Evolutionary conservation across 2,113 vertebrate species (phyloP).

Genomic region (Stercorarius parasiticus): DNA sequence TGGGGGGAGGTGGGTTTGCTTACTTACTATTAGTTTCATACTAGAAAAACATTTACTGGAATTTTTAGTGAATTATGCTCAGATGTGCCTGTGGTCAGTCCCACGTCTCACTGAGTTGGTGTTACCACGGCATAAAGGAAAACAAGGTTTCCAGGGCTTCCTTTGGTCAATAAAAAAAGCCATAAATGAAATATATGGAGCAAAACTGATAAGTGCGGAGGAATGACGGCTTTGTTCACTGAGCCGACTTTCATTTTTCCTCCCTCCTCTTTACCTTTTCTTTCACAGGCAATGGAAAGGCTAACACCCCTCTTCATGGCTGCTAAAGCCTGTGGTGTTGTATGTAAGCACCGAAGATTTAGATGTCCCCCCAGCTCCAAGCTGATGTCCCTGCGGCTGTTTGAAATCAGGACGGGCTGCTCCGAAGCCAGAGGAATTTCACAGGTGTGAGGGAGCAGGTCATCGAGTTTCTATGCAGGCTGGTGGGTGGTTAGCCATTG

Average conservation of each 20-base stretch:
- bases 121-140: slow-evolving; percentile 5
- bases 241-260: not conserved
- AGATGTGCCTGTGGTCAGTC: slow-evolving; percentile 49
- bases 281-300: not conserved
- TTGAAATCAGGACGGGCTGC: not conserved
- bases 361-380: rapidly evolving
- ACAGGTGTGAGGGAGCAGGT: not conserved
- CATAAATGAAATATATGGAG: slow-evolving; percentile 29
- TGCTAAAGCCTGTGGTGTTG: not conserved
- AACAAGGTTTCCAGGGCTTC: slow-evolving; percentile 30
- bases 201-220: not conserved
- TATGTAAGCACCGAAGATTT: not conserved
- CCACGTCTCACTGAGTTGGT: not conserved
- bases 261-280: not conserved
- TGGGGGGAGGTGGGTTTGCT: not conserved
- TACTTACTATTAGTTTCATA: slow-evolving; percentile 52
- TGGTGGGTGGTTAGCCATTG: not conserved
- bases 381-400: not conserved
- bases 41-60: slow-evolving; percentile 53
- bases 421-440: not conserved
- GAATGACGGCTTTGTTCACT: not conserved
- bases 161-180: slow-evolving; percentile 9
- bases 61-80: slow-evolving; percentile 43
- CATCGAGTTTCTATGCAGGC: not conserved
- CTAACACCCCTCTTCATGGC: not conserved